These are phyloP conservation scores for Branchipolynoe longqiensis DNA, from an alignment of 2,888 invertebrate genomes.

Conservation along the genomic window DNA sequence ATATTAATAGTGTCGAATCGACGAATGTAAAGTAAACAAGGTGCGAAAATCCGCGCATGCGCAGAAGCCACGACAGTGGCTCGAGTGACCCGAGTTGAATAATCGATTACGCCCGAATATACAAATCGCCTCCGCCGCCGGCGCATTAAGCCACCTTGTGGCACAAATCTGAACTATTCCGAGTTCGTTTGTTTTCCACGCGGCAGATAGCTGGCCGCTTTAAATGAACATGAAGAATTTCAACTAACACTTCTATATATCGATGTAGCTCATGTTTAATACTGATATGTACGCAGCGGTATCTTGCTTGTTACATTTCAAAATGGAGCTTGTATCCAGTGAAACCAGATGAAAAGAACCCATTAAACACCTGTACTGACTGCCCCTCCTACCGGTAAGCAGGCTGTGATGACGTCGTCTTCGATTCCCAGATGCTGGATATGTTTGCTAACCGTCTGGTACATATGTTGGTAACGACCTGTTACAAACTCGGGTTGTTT, in stretches of 20 bases:
- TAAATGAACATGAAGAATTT: neutral
- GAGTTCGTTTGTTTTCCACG: too few species aligned
- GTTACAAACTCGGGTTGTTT: constrained; percentile 15
- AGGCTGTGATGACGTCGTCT: neutral
- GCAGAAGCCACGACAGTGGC: too few species aligned
- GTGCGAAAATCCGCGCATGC: too few species aligned
- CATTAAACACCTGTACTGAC: neutral
- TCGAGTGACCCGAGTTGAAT: too few species aligned
- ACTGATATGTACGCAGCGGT: neutral
- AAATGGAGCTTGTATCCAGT: neutral
- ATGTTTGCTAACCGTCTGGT: neutral
- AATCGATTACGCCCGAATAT: too few species aligned
- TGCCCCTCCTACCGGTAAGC: neutral
- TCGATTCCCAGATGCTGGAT: neutral
- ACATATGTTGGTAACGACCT: neutral
- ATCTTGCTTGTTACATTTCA: neutral
- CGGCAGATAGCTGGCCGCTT: neutral
- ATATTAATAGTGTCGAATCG: too few species aligned
- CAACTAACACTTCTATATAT: too few species aligned
- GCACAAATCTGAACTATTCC: too few species aligned
- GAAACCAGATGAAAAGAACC: neutral
- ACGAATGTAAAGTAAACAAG: too few species aligned
- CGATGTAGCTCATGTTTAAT: too few species aligned
- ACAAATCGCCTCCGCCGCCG: too few species aligned
- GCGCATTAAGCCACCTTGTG: too few species aligned